These are phyloP conservation scores for Neelides folsomi DNA, from an alignment of 2,888 invertebrate species.

Conservation along the genomic window DNA sequence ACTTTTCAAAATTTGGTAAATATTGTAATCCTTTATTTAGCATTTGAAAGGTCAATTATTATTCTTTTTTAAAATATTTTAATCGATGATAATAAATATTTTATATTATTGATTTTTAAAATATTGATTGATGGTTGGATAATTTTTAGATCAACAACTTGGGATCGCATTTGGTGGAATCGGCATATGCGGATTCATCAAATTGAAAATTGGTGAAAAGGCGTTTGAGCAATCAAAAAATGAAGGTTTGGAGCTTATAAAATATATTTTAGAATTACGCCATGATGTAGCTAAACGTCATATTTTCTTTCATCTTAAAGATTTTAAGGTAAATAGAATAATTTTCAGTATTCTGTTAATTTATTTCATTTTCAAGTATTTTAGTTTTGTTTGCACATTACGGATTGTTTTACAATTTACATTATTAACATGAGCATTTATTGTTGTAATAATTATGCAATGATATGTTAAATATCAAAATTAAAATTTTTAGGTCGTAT, in stretches of 20 bases:
- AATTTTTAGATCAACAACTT: slow-evolving; percentile 14
- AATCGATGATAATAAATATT: no score
- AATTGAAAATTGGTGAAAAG: slow-evolving; percentile 8
- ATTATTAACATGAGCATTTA: no score
- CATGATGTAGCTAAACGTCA: slow-evolving; percentile 8
- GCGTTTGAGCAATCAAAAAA: slow-evolving; percentile 17
- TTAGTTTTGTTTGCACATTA: no score
- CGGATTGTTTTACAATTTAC: no score
- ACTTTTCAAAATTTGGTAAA: neutral
- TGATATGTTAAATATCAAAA: no score
- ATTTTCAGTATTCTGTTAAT: neutral
- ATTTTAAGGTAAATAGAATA: slow-evolving; percentile 14
- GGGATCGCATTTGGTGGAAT: slow-evolving; percentile 11
- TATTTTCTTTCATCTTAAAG: slow-evolving; percentile 9
- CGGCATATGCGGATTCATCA: slow-evolving; percentile 12
- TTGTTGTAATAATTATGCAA: no score
- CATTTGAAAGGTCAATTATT: slow-evolving; percentile 10
- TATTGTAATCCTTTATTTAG: slow-evolving; percentile 10
- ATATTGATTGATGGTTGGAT: neutral
- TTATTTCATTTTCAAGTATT: neutral
- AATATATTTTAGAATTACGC: slow-evolving; percentile 9
- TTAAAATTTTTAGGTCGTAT: neutral
- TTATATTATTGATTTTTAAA: no score
- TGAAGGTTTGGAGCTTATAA: slow-evolving; percentile 13
- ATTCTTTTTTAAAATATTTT: no score